phyloP scores from a whole-genome alignment of 2,888 invertebrate genomes.

The Gastracanthus pulcherrimus region DNA sequence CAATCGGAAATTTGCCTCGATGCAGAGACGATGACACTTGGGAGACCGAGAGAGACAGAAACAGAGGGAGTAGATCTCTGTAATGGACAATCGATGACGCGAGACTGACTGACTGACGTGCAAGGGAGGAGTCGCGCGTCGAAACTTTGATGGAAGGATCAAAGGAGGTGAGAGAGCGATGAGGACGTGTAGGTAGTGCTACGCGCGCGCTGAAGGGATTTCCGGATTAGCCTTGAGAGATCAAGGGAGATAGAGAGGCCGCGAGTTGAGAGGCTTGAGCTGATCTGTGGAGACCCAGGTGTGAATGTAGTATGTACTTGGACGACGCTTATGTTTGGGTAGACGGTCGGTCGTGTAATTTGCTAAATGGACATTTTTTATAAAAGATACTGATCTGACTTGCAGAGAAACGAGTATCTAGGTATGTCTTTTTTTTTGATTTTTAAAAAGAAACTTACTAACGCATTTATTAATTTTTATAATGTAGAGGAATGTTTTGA shows the following conservation, averaged over 20 bases:
- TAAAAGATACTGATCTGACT: too few species aligned
- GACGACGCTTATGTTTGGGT: too few species aligned
- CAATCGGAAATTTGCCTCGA: slow-evolving; percentile 32
- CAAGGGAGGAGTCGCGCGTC: slow-evolving; percentile 33
- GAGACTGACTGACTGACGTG: slow-evolving; percentile 60
- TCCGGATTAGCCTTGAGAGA: slow-evolving; percentile 24
- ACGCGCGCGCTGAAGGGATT: neutral
- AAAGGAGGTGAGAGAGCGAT: slow-evolving; percentile 30
- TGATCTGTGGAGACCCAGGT: neutral
- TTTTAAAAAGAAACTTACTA: too few species aligned
- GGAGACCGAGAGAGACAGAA: too few species aligned
- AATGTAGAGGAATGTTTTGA: too few species aligned
- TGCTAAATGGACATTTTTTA: too few species aligned
- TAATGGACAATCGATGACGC: slow-evolving; percentile 67
- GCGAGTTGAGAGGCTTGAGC: slow-evolving; percentile 1
- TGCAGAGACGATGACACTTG: slow-evolving; percentile 46
- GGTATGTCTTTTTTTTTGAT: too few species aligned
- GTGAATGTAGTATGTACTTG: too few species aligned
- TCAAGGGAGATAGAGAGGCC: slow-evolving; percentile 29
- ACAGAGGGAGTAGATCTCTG: slow-evolving; percentile 6
- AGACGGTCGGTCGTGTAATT: too few species aligned
- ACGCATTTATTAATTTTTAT: too few species aligned
- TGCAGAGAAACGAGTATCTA: too few species aligned
- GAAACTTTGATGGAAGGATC: slow-evolving; percentile 52
- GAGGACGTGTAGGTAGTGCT: neutral